Base-by-base conservation (phyloP, 2,888 invertebrate species). In the Acleris cristana region DNA sequence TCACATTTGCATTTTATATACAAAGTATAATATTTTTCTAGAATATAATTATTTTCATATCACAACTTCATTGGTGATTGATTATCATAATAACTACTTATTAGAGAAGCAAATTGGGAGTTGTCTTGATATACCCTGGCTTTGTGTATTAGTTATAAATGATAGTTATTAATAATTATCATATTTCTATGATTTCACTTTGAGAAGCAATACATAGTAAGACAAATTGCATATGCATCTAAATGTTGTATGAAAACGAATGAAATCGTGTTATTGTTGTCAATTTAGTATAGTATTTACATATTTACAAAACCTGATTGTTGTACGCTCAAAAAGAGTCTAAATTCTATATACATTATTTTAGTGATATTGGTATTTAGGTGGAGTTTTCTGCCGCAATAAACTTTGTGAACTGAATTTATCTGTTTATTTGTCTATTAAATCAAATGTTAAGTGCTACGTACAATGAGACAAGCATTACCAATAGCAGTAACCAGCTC, bases 321-420 rank as follows among this genome's bases (percentile, higher is more conserved):
- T 76, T 74, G 71, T 67, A 71, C 73, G 76, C 77, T 76, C 74
- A 78, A 77, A 74, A 18, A 45, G 53, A 57, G 70, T 70, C 73
- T 70, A 71, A 66, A 71, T 59, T 70, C 62, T 62, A 62, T 70
- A 65, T 72, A 70, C 71, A 74, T 73, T 76, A 72, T 75, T 73
- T 75, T 74, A 77, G 73, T 74, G 74, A 78, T 72, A 75, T 76
- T 75, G 40, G 73, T 71, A 74, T 73, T 72, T 67, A 57, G 61
- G 74, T 71, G 71, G 71, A 72, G 70, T 74, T 73, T 73, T 73
- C 75, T 75, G 75, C 81, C 81, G 79, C 77, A 78, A 83, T 84
- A 82, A 84, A 76, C 71, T 69, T 72, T 71, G 53, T 72, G 71
- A 70, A 72, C 69, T 61, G 52, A 61, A 16, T 64, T 65, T 19